Evolutionary conservation across 2,113 vertebrate genomes (phyloP).

Genomic region (Proteles cristata): DNA sequence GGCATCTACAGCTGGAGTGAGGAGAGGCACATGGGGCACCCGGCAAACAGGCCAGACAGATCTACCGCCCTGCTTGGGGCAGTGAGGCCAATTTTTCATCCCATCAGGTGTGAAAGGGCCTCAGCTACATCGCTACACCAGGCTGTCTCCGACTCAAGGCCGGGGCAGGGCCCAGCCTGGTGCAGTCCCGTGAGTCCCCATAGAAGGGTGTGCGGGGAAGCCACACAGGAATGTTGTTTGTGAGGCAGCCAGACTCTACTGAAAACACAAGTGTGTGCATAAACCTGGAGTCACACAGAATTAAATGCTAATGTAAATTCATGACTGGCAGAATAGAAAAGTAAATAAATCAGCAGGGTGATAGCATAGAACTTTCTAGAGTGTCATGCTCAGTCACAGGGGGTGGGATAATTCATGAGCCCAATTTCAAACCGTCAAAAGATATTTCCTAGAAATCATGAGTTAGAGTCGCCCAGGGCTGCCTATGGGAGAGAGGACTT

Average conservation of each 20-base stretch:
- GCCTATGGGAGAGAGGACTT: neutral
- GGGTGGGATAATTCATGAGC: neutral
- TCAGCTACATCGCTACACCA: neutral
- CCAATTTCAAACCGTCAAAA: neutral
- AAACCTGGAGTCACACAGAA: neutral
- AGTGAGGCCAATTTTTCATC: neutral
- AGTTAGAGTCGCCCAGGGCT: neutral
- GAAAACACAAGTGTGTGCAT: neutral
- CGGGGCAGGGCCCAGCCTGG: too few species aligned
- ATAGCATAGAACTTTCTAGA: neutral
- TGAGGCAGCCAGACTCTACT: neutral
- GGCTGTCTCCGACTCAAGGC: too few species aligned
- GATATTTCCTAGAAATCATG: neutral
- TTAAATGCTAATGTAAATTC: neutral
- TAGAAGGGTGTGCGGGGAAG: rapidly evolving
- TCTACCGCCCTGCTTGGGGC: neutral
- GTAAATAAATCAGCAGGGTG: neutral
- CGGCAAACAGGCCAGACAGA: neutral
- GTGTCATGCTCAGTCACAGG: neutral
- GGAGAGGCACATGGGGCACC: neutral
- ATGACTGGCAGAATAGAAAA: neutral
- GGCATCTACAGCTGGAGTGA: neutral
- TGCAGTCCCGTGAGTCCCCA: neutral
- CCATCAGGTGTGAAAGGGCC: neutral
- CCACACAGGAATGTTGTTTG: rapidly evolving